These are phyloP conservation scores for Tenthredo amoena DNA, from an alignment of 2,888 invertebrate species.

Conservation along the genomic window DNA sequence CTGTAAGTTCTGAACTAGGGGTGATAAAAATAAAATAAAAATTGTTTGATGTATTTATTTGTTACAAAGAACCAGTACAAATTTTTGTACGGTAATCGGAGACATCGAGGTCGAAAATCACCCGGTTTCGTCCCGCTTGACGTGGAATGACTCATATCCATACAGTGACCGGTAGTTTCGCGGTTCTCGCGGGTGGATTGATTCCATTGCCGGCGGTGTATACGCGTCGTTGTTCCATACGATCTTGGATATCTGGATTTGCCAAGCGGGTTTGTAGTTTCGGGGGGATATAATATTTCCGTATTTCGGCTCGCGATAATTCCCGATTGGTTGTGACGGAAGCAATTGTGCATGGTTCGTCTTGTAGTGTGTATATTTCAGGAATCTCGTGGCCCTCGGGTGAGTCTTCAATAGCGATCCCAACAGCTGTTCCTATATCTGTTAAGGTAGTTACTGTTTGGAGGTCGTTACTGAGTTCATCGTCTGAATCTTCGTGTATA, in stretches of 20 bases:
- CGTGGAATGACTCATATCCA: not conserved
- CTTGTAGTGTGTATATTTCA: not conserved
- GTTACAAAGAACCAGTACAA: too few species aligned
- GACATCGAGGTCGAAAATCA: too few species aligned
- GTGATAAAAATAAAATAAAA: too few species aligned
- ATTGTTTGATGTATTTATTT: too few species aligned
- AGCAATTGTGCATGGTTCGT: not conserved
- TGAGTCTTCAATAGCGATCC: not conserved
- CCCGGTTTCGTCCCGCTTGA: too few species aligned
- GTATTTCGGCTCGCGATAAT: not conserved
- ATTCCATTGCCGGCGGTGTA: not conserved
- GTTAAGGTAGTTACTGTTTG: not conserved
- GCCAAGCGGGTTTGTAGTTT: not conserved
- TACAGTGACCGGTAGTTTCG: conserved; percentile 48
- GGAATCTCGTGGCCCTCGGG: not conserved
- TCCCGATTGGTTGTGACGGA: not conserved
- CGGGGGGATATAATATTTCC: not conserved
- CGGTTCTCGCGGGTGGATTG: conserved; percentile 5
- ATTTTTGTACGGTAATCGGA: too few species aligned
- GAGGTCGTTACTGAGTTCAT: not conserved
- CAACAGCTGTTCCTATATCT: not conserved
- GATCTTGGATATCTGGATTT: not conserved
- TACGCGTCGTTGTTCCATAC: not conserved
- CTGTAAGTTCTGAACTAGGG: too few species aligned
- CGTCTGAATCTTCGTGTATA: not conserved